A percentile compares a stretch with the other conserved stretches of the same genome.
Evolutionary conservation across 64 coral and sea anemone genomes (phyloP).

Genomic region (Stichodactyla mertensii): DNA sequence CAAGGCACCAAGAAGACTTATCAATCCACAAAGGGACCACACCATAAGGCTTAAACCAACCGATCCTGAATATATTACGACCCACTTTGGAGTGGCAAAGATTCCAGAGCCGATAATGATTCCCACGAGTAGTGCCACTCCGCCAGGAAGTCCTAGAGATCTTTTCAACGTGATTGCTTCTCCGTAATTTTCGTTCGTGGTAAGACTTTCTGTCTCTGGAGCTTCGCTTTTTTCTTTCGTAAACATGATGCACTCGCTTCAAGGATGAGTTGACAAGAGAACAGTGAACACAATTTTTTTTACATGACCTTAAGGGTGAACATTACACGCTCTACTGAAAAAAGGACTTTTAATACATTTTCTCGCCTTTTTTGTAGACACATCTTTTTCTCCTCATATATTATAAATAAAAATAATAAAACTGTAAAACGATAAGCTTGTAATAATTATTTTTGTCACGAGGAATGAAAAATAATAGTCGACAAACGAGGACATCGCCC

Average conservation of each 20-base stretch:
- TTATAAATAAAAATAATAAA: no score
- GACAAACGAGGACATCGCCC: no score
- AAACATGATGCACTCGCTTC: not conserved
- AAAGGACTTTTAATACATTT: no score
- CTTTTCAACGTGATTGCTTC: constrained; percentile 18
- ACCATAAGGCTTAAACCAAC: constrained; percentile 37
- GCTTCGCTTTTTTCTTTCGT: not conserved
- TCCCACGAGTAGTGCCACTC: constrained; percentile 42
- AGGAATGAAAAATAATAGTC: no score
- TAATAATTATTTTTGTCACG: no score
- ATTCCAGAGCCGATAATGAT: constrained; percentile 50
- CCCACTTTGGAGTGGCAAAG: constrained; percentile 57
- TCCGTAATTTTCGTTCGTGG: not conserved
- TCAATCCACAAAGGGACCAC: not conserved
- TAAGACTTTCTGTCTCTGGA: not conserved
- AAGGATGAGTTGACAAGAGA: not conserved
- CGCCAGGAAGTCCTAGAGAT: constrained; percentile 28
- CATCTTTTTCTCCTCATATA: no score
- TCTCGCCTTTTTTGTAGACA: no score
- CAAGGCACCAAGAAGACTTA: constrained; percentile 25
- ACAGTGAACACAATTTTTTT: not conserved
- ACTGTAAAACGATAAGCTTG: no score
- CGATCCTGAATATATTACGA: constrained; percentile 40
- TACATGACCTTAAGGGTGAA: no score
- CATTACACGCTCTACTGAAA: no score